Evolutionary conservation across 64 coral and sea anemone genomes (phyloP).

Genomic region (Actinia tenebrosa): DNA sequence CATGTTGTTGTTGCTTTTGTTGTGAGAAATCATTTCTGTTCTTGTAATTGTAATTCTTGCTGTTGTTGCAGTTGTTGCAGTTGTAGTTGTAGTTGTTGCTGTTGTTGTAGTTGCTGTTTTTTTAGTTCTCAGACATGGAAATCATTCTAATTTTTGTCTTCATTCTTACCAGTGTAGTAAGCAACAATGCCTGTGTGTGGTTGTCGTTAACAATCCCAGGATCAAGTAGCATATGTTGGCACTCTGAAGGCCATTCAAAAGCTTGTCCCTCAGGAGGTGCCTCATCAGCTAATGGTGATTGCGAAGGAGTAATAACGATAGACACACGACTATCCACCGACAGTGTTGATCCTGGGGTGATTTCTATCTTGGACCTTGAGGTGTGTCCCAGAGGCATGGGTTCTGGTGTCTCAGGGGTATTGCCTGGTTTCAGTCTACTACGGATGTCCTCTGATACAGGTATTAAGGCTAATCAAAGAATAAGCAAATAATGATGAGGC

Average conservation of each 20-base stretch:
- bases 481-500: not conserved
- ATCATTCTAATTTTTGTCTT: not conserved
- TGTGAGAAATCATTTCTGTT: no score
- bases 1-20: no score
- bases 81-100: no score
- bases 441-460: slow-evolving; percentile 94
- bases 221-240: slow-evolving; percentile 76
- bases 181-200: slow-evolving; percentile 83
- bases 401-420: slow-evolving; percentile 9
- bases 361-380: slow-evolving; percentile 32
- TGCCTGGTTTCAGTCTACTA: slow-evolving; percentile 49
- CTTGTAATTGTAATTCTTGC: no score
- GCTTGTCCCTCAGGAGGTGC: slow-evolving; percentile 35
- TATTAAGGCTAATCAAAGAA: slow-evolving; percentile 50
- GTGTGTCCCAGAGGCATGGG: not conserved
- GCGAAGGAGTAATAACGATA: slow-evolving; percentile 66
- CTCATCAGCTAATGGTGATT: slow-evolving; percentile 55
- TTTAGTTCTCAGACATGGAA: not conserved
- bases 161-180: slow-evolving; percentile 86
- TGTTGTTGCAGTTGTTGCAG: no score
- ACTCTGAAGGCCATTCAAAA: slow-evolving; percentile 83
- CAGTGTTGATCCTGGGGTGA: slow-evolving; percentile 26
- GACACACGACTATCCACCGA: slow-evolving; percentile 71
- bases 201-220: slow-evolving; percentile 89
- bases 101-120: no score